Evolutionary conservation across 2,113 vertebrate species (phyloP), one percentile per base, ranked within the genome.

Genomic region (Dicentrarchus labrax): DNA sequence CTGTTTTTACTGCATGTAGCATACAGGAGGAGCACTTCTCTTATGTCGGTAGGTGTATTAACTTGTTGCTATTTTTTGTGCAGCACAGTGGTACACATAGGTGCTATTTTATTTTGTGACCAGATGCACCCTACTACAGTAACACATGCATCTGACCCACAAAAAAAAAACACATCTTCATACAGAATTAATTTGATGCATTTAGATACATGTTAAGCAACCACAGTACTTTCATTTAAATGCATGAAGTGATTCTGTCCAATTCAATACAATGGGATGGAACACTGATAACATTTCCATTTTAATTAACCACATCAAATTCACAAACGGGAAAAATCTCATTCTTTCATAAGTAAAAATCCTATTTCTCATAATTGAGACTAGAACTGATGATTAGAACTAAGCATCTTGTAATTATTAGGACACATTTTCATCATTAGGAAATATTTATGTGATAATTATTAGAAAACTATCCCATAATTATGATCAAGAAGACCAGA

Each of bases 381-480:
- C 45, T n/a, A 43, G 30, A 9, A 11, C 43, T 83, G 22, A 17
- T 48, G 51, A 80, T 69, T 48, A 72, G 2, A 67, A 68, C 19
- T 73, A 21, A 41, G n/a, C 8, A 67, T 71, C 41, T 54, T 30
- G 12, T 13, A 45, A 73, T 66, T 66, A 71, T 48, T 15, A 60
- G n/a, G 10, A 47, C 30, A 69, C 8, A 57, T 53, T 65, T 53
- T 62, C 30, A 75, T 21, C 39, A 74, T 65, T 13, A 54, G 8
- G 19, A 80, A 39, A 65, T 56, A 39, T 45, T 59, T 36, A 64
- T n/a, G 12, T 68, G 53, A 50, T 43, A 21, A 60, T 72, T 39
- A 70, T 24, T 10, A 39, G 53, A 47, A 61, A 43, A 24, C n/a
- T 8, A 67, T 51, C 16, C 67, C 6, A 8, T 57, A 22, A 66